Conservation (phyloP, 2,888 invertebrate species). For the Callyntrura guangdongensis region DNA sequence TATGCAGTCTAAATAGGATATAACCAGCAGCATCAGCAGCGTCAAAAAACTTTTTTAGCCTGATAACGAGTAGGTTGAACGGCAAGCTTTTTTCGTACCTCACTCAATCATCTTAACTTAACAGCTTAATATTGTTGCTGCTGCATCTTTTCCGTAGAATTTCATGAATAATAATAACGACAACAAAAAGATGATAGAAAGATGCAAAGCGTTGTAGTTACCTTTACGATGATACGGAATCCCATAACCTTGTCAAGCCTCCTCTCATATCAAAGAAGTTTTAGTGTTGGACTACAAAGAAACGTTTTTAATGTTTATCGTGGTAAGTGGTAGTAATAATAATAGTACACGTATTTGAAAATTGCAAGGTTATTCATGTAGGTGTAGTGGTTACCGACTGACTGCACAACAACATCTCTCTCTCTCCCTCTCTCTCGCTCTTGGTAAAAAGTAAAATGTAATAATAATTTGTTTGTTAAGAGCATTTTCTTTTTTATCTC, state of each 20-base stretch:
- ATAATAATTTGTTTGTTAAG: constrained; percentile 56
- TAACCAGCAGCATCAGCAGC: constrained; percentile 9
- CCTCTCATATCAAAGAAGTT: no score
- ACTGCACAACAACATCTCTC: no score
- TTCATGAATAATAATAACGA: neutral
- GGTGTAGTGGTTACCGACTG: constrained; percentile 29
- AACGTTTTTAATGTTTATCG: neutral
- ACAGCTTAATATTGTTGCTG: no score
- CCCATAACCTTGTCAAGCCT: neutral
- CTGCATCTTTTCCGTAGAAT: constrained; percentile 4
- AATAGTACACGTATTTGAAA: constrained; percentile 17
- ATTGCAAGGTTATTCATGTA: constrained; percentile 51
- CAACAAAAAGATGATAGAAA: neutral
- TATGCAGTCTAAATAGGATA: neutral
- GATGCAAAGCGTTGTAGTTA: constrained; percentile 1
- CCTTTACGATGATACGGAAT: neutral
- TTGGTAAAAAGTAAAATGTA: constrained; percentile 31
- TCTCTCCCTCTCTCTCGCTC: no score
- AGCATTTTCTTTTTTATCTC: constrained; percentile 23
- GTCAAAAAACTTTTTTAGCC: neutral
- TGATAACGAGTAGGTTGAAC: neutral
- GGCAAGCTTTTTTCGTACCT: neutral
- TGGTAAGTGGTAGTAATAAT: constrained; percentile 1
- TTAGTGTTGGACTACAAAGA: neutral
- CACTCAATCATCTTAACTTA: neutral